These are phyloP conservation scores for Asobara japonica DNA, from an alignment of 1,140 invertebrate genomes.

Conservation along the genomic window DNA sequence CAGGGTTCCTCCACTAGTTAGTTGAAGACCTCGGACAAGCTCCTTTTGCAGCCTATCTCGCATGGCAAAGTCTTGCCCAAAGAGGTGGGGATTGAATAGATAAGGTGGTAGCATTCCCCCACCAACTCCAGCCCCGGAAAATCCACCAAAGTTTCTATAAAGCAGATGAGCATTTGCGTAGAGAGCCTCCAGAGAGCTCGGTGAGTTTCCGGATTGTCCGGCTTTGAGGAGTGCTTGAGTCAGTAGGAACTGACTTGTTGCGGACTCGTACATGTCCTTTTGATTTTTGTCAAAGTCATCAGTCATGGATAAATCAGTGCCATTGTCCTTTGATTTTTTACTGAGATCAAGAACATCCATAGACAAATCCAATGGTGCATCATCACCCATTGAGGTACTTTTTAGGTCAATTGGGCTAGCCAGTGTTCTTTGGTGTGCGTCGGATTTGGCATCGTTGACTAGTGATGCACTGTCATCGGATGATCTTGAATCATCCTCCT, in stretches of 20 bases:
- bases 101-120: conserved; percentile 66
- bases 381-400: conserved; percentile 43
- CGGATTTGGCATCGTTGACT: conserved; percentile 61
- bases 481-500: conserved; percentile 55
- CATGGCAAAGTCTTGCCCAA: conserved; percentile 71
- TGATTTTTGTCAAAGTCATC: conserved; percentile 18
- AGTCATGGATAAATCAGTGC: conserved; percentile 30
- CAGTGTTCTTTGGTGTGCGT: conserved; percentile 60
- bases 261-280: conserved; percentile 43
- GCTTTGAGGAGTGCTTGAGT: conserved; percentile 72
- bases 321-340: conserved; percentile 73
- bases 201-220: conserved; percentile 51
- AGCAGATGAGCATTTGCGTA: conserved; percentile 68
- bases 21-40: conserved; percentile 72
- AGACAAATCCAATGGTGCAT: conserved; percentile 79
- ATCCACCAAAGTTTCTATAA: conserved; percentile 64
- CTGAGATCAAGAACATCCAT: conserved; percentile 89
- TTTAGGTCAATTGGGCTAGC: conserved; percentile 57
- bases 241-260: conserved; percentile 64
- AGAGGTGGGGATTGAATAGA: conserved; percentile 68
- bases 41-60: conserved; percentile 75
- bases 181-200: conserved; percentile 62
- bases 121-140: conserved; percentile 43
- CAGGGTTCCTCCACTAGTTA: conserved; percentile 74
- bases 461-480: conserved; percentile 57